These are phyloP conservation scores for Engraulis encrasicolus DNA, from an alignment of 2,113 vertebrate genomes.

Conservation along the genomic window DNA sequence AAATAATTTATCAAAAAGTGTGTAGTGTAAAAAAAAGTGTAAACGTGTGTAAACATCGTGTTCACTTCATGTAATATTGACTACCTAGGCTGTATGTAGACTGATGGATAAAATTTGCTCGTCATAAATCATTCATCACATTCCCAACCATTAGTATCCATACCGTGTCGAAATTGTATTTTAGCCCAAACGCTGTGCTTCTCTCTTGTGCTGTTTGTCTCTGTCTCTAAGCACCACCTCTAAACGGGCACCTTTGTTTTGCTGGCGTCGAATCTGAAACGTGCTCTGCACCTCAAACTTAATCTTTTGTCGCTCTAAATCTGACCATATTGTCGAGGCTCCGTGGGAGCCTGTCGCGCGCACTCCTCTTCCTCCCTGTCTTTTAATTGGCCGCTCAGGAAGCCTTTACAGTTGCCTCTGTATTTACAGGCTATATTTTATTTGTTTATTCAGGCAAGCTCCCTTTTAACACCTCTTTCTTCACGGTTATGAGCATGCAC, in stretches of 20 bases:
- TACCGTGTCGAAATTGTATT: not conserved
- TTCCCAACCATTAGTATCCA: not conserved
- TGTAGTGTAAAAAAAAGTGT: too few species aligned
- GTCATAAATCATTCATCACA: not conserved
- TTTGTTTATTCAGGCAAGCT: not conserved
- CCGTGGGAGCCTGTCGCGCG: constrained; percentile 69
- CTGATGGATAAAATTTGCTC: not conserved
- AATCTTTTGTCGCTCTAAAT: constrained; percentile 85
- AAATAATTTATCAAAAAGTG: too few species aligned
- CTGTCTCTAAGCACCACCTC: constrained; percentile 55
- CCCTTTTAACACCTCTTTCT: not conserved
- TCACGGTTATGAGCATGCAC: not conserved
- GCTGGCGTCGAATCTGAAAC: constrained; percentile 70
- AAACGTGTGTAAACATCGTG: not conserved
- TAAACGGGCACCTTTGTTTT: constrained; percentile 76
- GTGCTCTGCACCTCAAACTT: constrained; percentile 88
- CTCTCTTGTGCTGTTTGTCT: constrained; percentile 61
- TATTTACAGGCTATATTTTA: not conserved
- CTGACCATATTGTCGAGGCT: constrained; percentile 82
- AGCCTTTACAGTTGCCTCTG: not conserved
- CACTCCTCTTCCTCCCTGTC: constrained; percentile 58
- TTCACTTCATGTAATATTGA: not conserved
- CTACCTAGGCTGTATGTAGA: not conserved
- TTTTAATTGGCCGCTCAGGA: not conserved
- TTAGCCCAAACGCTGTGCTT: not conserved